Base-by-base conservation (phyloP, 2,888 invertebrate species). In the Megastigmus dorsalis region DNA sequence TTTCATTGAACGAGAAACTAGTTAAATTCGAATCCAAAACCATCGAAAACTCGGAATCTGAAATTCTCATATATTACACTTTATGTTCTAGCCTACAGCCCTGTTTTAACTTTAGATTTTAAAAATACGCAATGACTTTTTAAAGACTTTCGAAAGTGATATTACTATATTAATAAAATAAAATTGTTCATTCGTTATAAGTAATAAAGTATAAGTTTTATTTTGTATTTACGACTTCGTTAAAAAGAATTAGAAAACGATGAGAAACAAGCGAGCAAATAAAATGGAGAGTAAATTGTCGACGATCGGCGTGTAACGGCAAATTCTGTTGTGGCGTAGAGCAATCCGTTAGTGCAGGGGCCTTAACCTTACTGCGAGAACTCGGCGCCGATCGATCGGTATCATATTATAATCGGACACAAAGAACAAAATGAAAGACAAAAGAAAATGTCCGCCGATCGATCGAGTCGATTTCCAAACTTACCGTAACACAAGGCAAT, bases 311-410 rank as follows among this genome's bases (percentile, higher is more conserved):
- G 54, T 60, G 66, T 54, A 52, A 65, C 45, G 54, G 43, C 50
- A 70, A 62, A 62, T 71, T 67, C 41, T 71, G 62, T 71, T 83
- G 83, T 86, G 85, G 84, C 85, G 85, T 86, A 85, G 86, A 86
- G 85, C 85, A 86, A 86, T 87, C 86, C 84, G 83, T 87, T 86
- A 86, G 85, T 87, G 87, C 87, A 86, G 88, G 87, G 87, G 88
- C 88, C 88, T 88, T 88, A 87, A 86, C 86, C 85, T 85, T 85
- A 86, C 85, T 85, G 86, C 85, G 85, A 50, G 70, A 70, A 55
- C 33, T 70, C 54, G 60, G 48, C 38, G 65, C 54, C 41, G 60
- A 70, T 36, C 60, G 70, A 59, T 66, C 48, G 57, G 28, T 5
- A n/a, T n/a, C n/a, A n/a, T n/a, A n/a, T n/a, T n/a, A n/a, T 20